Base-by-base conservation (phyloP, 2,888 invertebrate genomes). In the Cataglyphis altisquamis region DNA sequence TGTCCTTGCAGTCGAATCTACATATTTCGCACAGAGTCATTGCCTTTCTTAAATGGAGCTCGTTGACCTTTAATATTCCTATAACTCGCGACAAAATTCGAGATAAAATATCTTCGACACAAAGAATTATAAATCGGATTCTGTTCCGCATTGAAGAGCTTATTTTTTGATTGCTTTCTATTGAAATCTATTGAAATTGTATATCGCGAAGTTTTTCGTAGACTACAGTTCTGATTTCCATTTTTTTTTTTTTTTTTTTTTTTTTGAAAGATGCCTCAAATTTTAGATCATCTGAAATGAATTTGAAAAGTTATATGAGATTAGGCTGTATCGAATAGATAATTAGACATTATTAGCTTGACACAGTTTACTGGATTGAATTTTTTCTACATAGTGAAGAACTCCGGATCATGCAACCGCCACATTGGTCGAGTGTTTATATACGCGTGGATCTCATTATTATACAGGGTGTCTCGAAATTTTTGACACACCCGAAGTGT, bases 301-400 rank as follows among this genome's bases (percentile, higher is more conserved):
- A 29, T 75, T 48, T 15, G 45, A 32, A 60, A 60, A 3, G 3
- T 5, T 1, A 15, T 21, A 41, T 52, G 48, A 52, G 29, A 68
- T 15, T 25, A 21, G 25, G 18, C 10, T 29, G 32, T 18, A 60
- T 60, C 36, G n/a, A 21, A 21, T 21, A 18, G 32, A 70, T 41
- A 78, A 62, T 63, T 63, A 63, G 1, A 68, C 32, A 36, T 60
- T 45, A 60, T 77, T 70, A 60, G 70, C 70, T 45, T 21, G 78
- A 48, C 70, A 80, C 78, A 36, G 60, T 80, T 80, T 80, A 70
- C 45, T 70, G 70, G 45, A 78, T 70, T 78, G 60, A 70, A 80
- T 80, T 80, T 70, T 18, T 70, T 67, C 41, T 55, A 78, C 15
- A 60, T 70, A 60, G 78, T 70, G 60, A 70, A 80, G 70, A 62